Evolutionary conservation across 1,140 invertebrate species (phyloP), one percentile per base, ranked within the genome.

Genomic region (Drosophila ambigua): DNA sequence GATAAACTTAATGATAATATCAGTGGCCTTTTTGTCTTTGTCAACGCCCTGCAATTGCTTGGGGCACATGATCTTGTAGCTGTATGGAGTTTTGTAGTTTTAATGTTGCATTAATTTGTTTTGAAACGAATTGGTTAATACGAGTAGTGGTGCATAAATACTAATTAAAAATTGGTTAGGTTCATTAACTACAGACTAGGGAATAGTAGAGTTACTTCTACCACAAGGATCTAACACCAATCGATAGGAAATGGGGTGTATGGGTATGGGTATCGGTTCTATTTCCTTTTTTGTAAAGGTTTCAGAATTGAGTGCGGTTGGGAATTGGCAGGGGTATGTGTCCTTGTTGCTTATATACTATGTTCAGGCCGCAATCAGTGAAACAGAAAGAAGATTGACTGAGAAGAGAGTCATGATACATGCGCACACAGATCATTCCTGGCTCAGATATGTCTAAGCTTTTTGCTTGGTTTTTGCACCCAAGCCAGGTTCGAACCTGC

Each of bases 31-130:
- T 93, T 97, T 94, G 74, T 96, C 94, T 79, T 95, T 94, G 91
- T 95, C 95, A 77, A 90, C 96, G 95, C 94, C 95, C 95, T 92
- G 96, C 92, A 92, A 94, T 93, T 94, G 93, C 72, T 92, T 93
- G 92, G 96, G 95, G 94, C 96, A 96, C 95, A 97, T 96, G 95
- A 97, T 97, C 96, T 97, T 97, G 95, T 97, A 97, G 96, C 96
- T 97, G 95, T 80, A 71, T 90, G 72, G 78, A 73, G 63, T 65
- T 65, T 59, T 74, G 76, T 73, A 59, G 72, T 71, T 67, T 67
- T 39, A 61, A 79, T 74, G 65, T 66, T 55, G 49, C 72, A 53
- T 78, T 72, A 51, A 60, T 59, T 64, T 57, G 24, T 57, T 2
- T 65, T 65, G 31, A 78, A 69, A 78, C 74, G 67, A 20, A 58